These are phyloP conservation scores for Melanotaenia duboulayi DNA, from an alignment of 2,113 vertebrate genomes.

Conservation along the genomic window DNA sequence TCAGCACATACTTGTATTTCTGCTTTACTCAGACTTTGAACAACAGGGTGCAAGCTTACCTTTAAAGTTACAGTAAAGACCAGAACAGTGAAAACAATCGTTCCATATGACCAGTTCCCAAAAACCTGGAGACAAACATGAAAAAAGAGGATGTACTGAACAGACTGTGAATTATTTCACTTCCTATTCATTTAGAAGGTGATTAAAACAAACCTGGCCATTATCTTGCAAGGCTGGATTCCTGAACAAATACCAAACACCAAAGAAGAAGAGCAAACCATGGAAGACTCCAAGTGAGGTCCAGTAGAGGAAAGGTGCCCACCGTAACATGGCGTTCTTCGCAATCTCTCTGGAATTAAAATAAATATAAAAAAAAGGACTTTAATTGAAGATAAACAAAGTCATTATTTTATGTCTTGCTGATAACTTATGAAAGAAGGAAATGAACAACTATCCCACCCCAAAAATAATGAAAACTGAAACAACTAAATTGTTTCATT, in stretches of 20 bases:
- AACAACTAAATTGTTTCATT: too few species aligned
- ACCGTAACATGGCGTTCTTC: conserved; percentile 93
- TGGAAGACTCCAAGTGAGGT: conserved; percentile 92
- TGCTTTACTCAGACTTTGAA: neutral
- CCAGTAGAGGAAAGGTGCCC: conserved; percentile 94
- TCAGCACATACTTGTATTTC: too few species aligned
- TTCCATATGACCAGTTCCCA: conserved; percentile 97
- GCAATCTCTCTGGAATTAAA: conserved; percentile 91
- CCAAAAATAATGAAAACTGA: too few species aligned
- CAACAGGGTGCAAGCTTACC: conserved; percentile 76
- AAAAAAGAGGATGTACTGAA: neutral
- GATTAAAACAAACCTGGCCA: conserved; percentile 87
- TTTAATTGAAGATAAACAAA: neutral
- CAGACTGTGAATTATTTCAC: neutral
- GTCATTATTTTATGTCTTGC: neutral
- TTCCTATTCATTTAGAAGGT: neutral
- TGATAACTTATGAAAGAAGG: neutral
- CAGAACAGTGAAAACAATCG: conserved; percentile 94
- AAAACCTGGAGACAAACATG: conserved; percentile 86
- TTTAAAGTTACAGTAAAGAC: conserved; percentile 98
- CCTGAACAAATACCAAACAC: conserved; percentile 90
- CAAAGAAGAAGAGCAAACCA: conserved; percentile 95
- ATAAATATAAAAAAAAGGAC: neutral
- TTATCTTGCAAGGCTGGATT: conserved; percentile 91
- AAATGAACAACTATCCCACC: neutral